Evolutionary conservation across 2,113 vertebrate species (phyloP).

Genomic region (Lepisosteus oculatus): DNA sequence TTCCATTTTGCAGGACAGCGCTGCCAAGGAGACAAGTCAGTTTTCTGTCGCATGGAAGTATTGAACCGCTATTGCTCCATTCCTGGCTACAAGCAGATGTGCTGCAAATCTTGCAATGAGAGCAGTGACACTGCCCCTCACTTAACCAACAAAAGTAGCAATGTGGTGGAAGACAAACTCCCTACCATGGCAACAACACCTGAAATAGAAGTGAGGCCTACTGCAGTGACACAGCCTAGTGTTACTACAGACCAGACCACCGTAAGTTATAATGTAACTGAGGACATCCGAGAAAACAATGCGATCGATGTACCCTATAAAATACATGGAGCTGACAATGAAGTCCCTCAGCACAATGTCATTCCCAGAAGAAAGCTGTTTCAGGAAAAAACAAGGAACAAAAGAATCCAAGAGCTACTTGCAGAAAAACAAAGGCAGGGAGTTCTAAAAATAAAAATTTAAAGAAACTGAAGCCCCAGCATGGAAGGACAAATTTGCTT

Average conservation of each 20-base stretch:
- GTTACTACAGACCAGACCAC: constrained; percentile 31
- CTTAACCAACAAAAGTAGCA: constrained; percentile 46
- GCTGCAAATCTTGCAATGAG: constrained; percentile 84
- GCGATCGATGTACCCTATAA: constrained; percentile 73
- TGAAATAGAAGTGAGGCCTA: background rate
- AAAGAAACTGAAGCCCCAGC: constrained; percentile 58
- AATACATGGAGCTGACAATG: constrained; percentile 55
- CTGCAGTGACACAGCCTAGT: constrained; percentile 14
- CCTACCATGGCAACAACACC: constrained; percentile 4
- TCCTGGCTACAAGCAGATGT: constrained; percentile 82
- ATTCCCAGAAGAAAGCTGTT: constrained; percentile 73
- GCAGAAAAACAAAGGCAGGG: constrained; percentile 77
- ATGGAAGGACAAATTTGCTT: constrained; percentile 42
- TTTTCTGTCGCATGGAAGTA: constrained; percentile 87
- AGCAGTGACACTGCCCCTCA: constrained; percentile 40
- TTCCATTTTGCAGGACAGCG: constrained; percentile 82
- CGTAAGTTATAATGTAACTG: constrained; percentile 41
- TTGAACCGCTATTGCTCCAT: constrained; percentile 85
- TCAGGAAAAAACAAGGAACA: constrained; percentile 86
- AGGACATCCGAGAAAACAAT: constrained; percentile 76
- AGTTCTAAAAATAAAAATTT: constrained; percentile 75
- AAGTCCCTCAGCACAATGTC: constrained; percentile 79
- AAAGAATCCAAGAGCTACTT: constrained; percentile 90
- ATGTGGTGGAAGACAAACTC: constrained; percentile 46
- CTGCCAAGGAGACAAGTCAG: constrained; percentile 89